Percentiles rank a stretch among this genome's conserved stretches.
Conservation (phyloP, 53 echinoderm and acorn worm genomes). For the Echinarachnius parma region DNA sequence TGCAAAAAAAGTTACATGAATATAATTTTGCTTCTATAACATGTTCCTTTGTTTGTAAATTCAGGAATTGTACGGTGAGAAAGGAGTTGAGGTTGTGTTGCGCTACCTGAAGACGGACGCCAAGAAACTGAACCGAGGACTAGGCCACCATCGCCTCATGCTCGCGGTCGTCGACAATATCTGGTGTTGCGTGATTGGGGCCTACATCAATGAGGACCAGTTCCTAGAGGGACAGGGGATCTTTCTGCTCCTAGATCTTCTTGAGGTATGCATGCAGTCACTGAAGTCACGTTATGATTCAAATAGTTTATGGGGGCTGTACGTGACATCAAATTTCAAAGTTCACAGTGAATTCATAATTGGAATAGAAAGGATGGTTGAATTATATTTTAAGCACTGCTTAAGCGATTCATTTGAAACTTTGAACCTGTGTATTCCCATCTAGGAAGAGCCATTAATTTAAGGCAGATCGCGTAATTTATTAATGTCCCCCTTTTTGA, state of each 20-base stretch:
- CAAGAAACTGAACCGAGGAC: slow-evolving; percentile 78
- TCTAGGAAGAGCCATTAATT: no score
- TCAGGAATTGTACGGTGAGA: slow-evolving; percentile 80
- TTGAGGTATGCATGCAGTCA: no score
- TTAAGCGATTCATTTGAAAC: no score
- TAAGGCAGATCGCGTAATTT: no score
- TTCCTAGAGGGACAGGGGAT: slow-evolving; percentile 87
- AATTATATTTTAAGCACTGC: no score
- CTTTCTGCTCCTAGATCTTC: slow-evolving; percentile 72
- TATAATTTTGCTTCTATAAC: neutral
- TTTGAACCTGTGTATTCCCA: no score
- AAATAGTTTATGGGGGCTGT: no score
- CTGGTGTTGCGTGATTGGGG: slow-evolving; percentile 87
- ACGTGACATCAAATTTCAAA: no score
- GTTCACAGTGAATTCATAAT: no score
- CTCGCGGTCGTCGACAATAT: slow-evolving; percentile 80
- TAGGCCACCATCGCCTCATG: slow-evolving; percentile 91
- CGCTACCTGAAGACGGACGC: slow-evolving; percentile 75
- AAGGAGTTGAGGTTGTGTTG: slow-evolving; percentile 80
- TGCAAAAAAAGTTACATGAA: neutral
- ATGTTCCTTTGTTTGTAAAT: neutral
- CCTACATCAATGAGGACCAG: slow-evolving; percentile 81
- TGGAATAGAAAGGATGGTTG: no score
- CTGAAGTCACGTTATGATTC: no score
- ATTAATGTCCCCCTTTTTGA: no score